Conservation (phyloP, 2,888 invertebrate species). For the Lycophotia porphyrea region DNA sequence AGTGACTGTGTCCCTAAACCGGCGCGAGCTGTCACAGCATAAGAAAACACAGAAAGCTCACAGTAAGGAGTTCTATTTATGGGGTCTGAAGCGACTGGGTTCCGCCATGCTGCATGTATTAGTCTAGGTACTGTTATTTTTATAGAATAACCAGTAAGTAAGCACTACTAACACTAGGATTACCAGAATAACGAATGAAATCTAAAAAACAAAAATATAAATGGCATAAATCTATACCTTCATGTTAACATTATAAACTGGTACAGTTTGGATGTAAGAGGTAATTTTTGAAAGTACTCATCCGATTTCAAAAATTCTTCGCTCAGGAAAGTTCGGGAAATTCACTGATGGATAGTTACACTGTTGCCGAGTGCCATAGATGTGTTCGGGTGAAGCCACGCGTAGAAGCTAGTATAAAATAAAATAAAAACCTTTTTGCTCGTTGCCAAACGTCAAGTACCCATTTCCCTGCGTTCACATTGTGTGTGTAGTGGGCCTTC, state of each 20-base stretch:
- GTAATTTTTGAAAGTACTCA: neutral
- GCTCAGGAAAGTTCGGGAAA: neutral
- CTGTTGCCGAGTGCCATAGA: neutral
- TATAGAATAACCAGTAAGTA: neutral
- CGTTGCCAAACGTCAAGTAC: neutral
- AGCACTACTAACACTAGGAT: neutral
- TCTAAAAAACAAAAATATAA: neutral
- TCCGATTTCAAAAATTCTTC: neutral
- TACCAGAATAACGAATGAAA: neutral
- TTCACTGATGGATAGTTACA: neutral
- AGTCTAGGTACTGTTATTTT: neutral
- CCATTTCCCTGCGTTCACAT: neutral
- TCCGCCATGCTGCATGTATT: neutral
- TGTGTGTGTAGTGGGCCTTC: conserved; percentile 5
- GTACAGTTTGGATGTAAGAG: neutral
- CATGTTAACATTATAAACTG: neutral
- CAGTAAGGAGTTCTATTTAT: neutral
- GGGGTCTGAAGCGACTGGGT: neutral
- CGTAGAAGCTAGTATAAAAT: neutral
- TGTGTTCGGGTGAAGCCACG: neutral
- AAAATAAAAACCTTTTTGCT: neutral
- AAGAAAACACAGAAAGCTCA: conserved; percentile 30
- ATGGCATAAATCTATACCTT: neutral
- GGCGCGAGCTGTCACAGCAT: conserved; percentile 18
- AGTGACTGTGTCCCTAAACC: conserved; percentile 35